phyloP scores from a whole-genome alignment of 2,888 invertebrate genomes.

The Ophioninae sp. region DNA sequence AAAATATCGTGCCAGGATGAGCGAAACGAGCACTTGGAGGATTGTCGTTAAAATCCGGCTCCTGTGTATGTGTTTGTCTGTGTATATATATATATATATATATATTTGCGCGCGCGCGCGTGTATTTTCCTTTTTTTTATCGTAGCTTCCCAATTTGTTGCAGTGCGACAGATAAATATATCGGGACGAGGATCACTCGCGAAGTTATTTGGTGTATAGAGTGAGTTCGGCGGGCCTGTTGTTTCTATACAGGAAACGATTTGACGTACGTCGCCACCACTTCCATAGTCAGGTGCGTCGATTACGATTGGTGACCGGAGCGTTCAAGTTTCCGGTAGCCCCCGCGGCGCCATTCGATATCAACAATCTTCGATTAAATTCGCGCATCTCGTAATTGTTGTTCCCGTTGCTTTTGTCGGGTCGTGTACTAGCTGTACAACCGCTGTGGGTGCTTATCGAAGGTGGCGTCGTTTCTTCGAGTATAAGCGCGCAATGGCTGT shows the following conservation, averaged over 20 bases:
- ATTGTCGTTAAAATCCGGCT: no score
- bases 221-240: slow-evolving; percentile 76
- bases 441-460: slow-evolving; percentile 73
- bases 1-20: no score
- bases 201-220: slow-evolving; percentile 61
- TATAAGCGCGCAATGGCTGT: slow-evolving; percentile 83
- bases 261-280: slow-evolving; percentile 78
- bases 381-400: slow-evolving; percentile 91
- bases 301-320: slow-evolving; percentile 75
- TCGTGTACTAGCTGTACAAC: slow-evolving; percentile 69
- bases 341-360: slow-evolving; percentile 74
- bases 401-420: slow-evolving; percentile 87
- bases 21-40: no score
- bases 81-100: no score
- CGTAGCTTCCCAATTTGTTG: slow-evolving; percentile 3
- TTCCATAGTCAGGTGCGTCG: slow-evolving; percentile 80
- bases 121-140: no score
- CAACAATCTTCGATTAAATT: slow-evolving; percentile 83
- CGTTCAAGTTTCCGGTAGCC: slow-evolving; percentile 81
- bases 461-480: slow-evolving; percentile 81
- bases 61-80: no score
- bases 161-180: neutral
- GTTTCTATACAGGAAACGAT: slow-evolving; percentile 76
- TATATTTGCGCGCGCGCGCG: no score
- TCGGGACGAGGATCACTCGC: slow-evolving; percentile 31